Evolutionary conservation across 2,113 vertebrate species (phyloP), one percentile per base, ranked within the genome.

Genomic region (Sebastes fasciatus): DNA sequence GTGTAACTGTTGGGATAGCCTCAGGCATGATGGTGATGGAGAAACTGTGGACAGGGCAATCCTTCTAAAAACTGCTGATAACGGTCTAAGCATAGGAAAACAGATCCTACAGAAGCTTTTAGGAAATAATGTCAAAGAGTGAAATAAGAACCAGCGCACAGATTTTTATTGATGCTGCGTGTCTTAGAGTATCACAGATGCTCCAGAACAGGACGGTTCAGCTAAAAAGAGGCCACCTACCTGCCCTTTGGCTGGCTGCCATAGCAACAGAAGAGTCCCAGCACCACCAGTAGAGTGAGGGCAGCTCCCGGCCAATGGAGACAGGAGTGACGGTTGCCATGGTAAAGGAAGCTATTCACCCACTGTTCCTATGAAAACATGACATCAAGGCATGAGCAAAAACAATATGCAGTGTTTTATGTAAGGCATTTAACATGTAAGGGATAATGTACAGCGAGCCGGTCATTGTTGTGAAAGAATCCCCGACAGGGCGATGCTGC

Each of bases 231-330:
- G 40, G 14, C 58, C 16, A 68, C 85, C 14, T 87, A 99, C 98
- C 98, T 99, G 89, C 98, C 98, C 0, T 94, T 89, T 0, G 98
- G 98, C 93, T 99, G 98, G 89, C 97, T 97, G 85, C 97, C 97
- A 49, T 94, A 90, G 91, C 97, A 98, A 93, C 96, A 96, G 21
- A 99, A 76, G 75, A 99, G 94, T 79, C 98, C 90, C 83, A 99
- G 79, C 63, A 95, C 97, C 1, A 97, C 97, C 87, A 99, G 88
- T 13, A 99, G 92, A 88, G 97, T 98, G 86, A 99, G 95, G 11
- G 96, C 96, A 2, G 96, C 98, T 23, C 97, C 98, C 0, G 97
- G 97, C 98, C 98, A 99, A 84, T 99, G 98, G 90, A 99, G 97
- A 85, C 98, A 98, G 74, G 98, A 99, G 85, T 97, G 96, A 69